Evolutionary conservation across 1,140 invertebrate species (phyloP).

Genomic region (Lanistes nyassanus): DNA sequence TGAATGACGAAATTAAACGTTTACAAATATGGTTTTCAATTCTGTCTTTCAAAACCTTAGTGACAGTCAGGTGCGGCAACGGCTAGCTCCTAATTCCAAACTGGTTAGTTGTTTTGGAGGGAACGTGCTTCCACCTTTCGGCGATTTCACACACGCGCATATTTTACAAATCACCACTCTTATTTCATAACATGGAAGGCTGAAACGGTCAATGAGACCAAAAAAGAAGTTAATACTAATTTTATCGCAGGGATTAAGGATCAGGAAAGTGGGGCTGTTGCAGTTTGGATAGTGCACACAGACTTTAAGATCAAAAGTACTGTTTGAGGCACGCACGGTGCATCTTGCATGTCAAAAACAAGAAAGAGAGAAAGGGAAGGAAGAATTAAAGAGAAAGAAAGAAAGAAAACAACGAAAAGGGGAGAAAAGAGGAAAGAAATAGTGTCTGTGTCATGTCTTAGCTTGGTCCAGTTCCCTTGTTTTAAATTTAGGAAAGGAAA

Average conservation of each 20-base stretch:
- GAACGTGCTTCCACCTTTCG: too few species aligned
- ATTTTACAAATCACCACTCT: not conserved
- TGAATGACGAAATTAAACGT: not conserved
- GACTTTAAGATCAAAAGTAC: too few species aligned
- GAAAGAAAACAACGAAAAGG: too few species aligned
- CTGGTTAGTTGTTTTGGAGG: too few species aligned
- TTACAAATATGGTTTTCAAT: not conserved
- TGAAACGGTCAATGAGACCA: not conserved
- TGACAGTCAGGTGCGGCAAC: too few species aligned
- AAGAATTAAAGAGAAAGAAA: not conserved
- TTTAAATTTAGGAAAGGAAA: too few species aligned
- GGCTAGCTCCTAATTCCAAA: too few species aligned
- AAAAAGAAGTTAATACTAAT: not conserved
- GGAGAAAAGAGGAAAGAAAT: too few species aligned
- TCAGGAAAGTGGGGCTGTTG: too few species aligned
- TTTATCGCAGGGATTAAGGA: not conserved
- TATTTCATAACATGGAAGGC: not conserved
- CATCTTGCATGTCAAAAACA: not conserved
- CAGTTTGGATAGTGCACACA: too few species aligned
- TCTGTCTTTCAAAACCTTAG: not conserved
- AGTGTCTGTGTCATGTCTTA: too few species aligned
- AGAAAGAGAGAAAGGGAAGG: slow-evolving; percentile 6
- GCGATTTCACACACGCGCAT: not conserved
- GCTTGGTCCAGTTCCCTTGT: too few species aligned
- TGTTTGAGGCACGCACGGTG: not conserved